phyloP scores from a whole-genome alignment of 2,113 vertebrate species.

The Sardina pilchardus region DNA sequence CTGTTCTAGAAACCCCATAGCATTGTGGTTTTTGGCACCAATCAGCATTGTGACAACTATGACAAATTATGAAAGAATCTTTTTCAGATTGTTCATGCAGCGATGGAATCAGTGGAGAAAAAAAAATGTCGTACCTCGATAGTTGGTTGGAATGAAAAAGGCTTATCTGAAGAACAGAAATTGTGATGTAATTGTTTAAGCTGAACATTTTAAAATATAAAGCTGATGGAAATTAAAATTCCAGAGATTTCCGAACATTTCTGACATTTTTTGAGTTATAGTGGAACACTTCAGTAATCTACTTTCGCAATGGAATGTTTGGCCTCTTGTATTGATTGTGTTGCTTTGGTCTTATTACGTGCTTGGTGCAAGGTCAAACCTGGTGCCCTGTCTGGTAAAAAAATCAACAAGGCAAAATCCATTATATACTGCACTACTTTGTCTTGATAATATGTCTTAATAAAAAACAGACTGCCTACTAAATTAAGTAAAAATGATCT shows the following conservation, averaged over 20 bases:
- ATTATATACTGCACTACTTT: not conserved
- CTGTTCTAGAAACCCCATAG: not conserved
- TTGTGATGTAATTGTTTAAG: no score
- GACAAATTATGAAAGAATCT: not conserved
- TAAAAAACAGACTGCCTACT: no score
- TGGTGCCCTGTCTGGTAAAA: not conserved
- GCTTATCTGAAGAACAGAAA: not conserved
- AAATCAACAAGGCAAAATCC: not conserved
- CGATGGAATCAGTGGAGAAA: no score
- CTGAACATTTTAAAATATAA: no score
- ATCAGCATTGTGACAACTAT: not conserved
- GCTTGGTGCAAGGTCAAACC: not conserved
- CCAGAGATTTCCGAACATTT: no score
- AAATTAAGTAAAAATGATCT: no score
- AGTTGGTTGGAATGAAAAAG: not conserved
- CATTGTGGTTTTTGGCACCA: not conserved
- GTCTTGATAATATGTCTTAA: no score
- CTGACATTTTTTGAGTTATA: no score
- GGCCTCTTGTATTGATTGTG: not conserved
- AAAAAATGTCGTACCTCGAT: not conserved
- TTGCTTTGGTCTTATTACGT: not conserved
- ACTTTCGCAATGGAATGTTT: not conserved
- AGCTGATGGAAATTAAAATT: no score
- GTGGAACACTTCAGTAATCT: no score
- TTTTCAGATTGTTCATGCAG: not conserved